Base-by-base conservation (phyloP, 2,113 vertebrate genomes). In the Copsychus sechellarum region DNA sequence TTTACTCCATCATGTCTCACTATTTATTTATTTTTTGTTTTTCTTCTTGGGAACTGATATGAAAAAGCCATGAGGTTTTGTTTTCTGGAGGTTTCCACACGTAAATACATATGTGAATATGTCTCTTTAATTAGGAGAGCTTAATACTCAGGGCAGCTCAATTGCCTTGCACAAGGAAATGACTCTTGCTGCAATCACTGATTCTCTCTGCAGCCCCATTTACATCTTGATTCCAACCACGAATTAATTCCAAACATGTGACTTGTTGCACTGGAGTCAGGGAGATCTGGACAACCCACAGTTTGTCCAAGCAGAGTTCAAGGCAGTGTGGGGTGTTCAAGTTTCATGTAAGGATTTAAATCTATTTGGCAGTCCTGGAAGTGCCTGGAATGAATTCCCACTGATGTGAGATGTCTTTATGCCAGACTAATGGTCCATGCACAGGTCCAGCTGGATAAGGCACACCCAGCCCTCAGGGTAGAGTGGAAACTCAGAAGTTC, bases 341-440 rank as follows among this genome's bases (percentile, higher is more conserved):
- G 47, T 23, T 54, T 17, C 22, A 4, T 2, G 3, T 4, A 25
- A 54, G 53, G 38, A 42, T 67, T 58, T 16, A 54, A 73, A 42
- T 4, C 1, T 3, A 14, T 47, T 38, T 58, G n/a, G 34, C 14
- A 67, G 62, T 6, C 8, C 33, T 51, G 33, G 31, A 15, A 67
- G 74, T 5, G 29, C 31, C 50, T 18, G 34, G 28, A 56, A 53
- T 53, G 28, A n/a, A 40, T 36, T 62, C 47, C 14, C 36, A 6
- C 6, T 47, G 65, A 12, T 45, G 6, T 50, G n/a, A 8, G 57
- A 33, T 9, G 38, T 6, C 19, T 65, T 77, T 13, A 3, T 56
- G 53, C 73, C 74, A 62, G n/a, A n/a, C 3, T 16, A 2, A 66
- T 2, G 14, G 28, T 40, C 36, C 29, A 0, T 1, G 29, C 25